Conservation (phyloP, 2,113 vertebrate species). For the Connochaetes taurinus region DNA sequence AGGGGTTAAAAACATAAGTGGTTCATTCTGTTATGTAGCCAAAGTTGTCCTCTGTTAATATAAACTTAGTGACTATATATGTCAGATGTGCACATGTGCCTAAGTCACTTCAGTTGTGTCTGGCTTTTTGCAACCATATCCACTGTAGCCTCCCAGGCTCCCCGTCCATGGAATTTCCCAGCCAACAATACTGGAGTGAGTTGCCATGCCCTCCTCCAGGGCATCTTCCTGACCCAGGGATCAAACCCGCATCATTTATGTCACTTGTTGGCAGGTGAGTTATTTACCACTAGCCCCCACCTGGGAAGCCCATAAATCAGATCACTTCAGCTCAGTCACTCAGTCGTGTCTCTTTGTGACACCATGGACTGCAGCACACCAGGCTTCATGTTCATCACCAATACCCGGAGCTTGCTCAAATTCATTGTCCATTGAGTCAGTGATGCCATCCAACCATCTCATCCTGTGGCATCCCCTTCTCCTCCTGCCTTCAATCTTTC, state of each 20-base stretch:
- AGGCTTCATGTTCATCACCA: background rate
- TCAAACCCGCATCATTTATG: background rate
- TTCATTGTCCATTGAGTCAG: accelerated
- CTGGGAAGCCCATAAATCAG: background rate
- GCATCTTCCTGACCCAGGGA: background rate
- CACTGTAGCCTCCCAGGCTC: background rate
- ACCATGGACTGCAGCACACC: background rate
- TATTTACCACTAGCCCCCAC: background rate
- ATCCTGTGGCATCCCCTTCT: background rate
- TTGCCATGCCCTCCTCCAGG: background rate
- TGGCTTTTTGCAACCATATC: background rate
- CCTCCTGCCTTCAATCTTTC: background rate
- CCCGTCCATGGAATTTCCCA: background rate
- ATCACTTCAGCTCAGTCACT: background rate
- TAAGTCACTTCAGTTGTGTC: background rate
- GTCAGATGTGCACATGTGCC: background rate
- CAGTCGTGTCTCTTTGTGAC: background rate
- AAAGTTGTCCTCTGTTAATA: background rate
- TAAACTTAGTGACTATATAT: background rate
- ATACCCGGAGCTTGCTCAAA: background rate
- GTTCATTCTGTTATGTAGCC: background rate
- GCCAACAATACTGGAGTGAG: background rate
- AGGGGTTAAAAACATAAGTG: background rate
- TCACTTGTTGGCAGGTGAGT: background rate
- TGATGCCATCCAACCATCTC: background rate